Evolutionary conservation across 2,113 vertebrate species (phyloP).

Genomic region (Prionailurus viverrinus): DNA sequence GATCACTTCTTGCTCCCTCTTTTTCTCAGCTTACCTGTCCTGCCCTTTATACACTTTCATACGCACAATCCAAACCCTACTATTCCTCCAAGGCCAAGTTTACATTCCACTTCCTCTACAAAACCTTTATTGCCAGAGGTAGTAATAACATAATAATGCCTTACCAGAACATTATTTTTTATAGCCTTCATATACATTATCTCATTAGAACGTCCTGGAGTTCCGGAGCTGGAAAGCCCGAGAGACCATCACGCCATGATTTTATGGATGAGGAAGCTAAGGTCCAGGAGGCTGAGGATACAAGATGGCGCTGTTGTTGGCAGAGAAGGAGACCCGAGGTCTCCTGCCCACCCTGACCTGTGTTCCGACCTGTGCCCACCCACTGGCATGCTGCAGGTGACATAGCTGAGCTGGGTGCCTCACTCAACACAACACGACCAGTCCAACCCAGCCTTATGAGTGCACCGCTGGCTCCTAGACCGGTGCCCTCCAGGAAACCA

Average conservation of each 20-base stretch:
- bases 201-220: not conserved
- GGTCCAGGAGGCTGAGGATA: not conserved
- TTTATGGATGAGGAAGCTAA: not conserved
- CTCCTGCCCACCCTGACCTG: not conserved
- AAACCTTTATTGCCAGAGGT: not conserved
- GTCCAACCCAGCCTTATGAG: too few species aligned
- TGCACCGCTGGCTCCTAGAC: accelerated
- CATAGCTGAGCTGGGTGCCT: too few species aligned
- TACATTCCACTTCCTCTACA: not conserved
- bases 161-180: not conserved
- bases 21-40: not conserved
- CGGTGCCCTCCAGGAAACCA: not conserved
- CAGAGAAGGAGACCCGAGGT: not conserved
- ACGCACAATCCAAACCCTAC: not conserved
- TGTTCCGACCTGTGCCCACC: accelerated
- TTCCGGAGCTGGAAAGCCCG: not conserved
- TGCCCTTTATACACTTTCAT: not conserved
- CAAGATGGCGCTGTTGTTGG: not conserved
- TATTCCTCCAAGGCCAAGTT: not conserved
- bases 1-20: not conserved
- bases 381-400: too few species aligned
- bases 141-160: not conserved
- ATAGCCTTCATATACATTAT: not conserved
- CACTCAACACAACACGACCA: not conserved
- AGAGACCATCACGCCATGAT: too few species aligned